phyloP scores from a whole-genome alignment of 2,888 invertebrate genomes.

The Tipula vernalis region DNA sequence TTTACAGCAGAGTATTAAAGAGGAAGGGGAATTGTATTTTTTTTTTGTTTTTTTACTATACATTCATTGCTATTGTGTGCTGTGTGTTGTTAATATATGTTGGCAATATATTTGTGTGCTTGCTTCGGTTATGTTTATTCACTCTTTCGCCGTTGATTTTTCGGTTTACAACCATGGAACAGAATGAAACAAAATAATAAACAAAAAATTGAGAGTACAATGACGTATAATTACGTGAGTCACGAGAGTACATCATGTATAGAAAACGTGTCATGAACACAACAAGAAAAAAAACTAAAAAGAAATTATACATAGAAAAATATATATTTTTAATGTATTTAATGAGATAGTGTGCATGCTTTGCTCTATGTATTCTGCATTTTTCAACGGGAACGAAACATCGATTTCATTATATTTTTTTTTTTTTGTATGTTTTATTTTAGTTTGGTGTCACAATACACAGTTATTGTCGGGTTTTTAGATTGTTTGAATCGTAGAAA shows the following conservation, averaged over 20 bases:
- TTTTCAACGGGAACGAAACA: constrained; percentile 10
- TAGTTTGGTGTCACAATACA: constrained; percentile 10
- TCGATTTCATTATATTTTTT: constrained; percentile 7
- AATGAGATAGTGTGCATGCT: constrained; percentile 8
- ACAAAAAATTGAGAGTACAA: constrained; percentile 5
- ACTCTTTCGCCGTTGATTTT: not conserved
- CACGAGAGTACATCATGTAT: constrained; percentile 12
- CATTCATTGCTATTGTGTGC: not conserved
- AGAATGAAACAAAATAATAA: not conserved
- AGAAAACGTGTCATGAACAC: constrained; percentile 11
- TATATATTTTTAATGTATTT: not conserved
- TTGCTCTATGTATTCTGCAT: constrained; percentile 8
- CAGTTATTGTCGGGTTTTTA: constrained; percentile 10
- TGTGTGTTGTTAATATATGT: not conserved
- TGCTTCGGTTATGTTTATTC: not conserved
- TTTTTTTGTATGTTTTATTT: not conserved
- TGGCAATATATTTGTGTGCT: not conserved
- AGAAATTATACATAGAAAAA: constrained; percentile 6
- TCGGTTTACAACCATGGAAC: not conserved
- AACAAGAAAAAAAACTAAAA: not conserved
- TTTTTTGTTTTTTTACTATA: not conserved
- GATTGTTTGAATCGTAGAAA: constrained; percentile 8
- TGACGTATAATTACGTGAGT: constrained; percentile 13
- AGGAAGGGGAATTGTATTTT: not conserved
- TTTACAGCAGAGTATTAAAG: not conserved